Conservation (phyloP, 1,140 invertebrate species). For the Magallana angulata region DNA sequence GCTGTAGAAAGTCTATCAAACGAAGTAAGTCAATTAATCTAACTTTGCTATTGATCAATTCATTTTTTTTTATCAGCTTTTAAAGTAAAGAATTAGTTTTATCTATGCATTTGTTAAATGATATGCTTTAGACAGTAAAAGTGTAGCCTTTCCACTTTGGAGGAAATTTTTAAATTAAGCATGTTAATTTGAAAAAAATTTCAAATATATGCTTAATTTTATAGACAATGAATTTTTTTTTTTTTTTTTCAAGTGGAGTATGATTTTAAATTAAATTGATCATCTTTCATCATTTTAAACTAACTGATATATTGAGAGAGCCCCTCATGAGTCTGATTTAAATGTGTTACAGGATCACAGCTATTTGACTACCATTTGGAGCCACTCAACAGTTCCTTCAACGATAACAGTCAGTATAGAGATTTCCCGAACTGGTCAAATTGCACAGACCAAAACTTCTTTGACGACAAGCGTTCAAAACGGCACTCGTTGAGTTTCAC, state of each 20-base stretch:
- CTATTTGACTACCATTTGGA: constrained; percentile 63
- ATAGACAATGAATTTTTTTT: too few relatives aligned
- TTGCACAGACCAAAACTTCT: constrained; percentile 54
- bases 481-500: constrained; percentile 74
- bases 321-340: neutral
- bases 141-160: too few relatives aligned
- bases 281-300: too few relatives aligned
- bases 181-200: too few relatives aligned
- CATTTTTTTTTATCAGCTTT: neutral
- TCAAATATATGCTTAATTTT: too few relatives aligned
- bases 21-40: constrained; percentile 67
- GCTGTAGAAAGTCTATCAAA: constrained; percentile 65
- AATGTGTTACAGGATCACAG: constrained; percentile 59
- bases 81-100: too few relatives aligned
- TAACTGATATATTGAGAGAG: too few relatives aligned
- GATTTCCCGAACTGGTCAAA: constrained; percentile 56
- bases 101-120: too few relatives aligned
- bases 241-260: too few relatives aligned
- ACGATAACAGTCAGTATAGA: constrained; percentile 59
- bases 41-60: neutral
- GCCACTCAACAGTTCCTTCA: constrained; percentile 53
- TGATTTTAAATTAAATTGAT: too few relatives aligned
- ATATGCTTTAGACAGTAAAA: too few relatives aligned
- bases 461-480: constrained; percentile 67
- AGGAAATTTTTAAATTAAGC: too few relatives aligned